Evolutionary conservation across 2,888 invertebrate genomes (phyloP).

Genomic region (Carabus problematicus): DNA sequence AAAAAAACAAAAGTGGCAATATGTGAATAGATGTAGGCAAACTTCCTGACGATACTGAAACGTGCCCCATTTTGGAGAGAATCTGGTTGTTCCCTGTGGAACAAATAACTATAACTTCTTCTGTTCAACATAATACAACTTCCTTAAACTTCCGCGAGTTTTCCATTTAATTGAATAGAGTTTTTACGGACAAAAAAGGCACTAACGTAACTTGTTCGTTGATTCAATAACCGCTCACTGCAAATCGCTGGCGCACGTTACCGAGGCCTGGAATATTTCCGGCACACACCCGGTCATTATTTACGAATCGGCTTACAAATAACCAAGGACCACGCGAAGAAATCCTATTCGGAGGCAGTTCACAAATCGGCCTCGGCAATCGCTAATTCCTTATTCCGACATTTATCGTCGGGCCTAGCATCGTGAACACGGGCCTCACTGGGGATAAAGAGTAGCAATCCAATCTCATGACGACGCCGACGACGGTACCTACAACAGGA

Average conservation of each 20-base stretch:
- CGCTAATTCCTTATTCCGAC: slow-evolving; percentile 20
- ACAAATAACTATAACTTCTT: no score
- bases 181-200: not conserved
- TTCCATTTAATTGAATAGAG: slow-evolving; percentile 14
- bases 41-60: no score
- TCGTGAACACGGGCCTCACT: not conserved
- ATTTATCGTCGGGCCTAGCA: not conserved
- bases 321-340: not conserved
- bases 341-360: slow-evolving; percentile 10
- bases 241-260: not conserved
- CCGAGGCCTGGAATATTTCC: not conserved
- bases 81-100: no score
- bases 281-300: not conserved
- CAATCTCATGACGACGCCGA: not conserved
- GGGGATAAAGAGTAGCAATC: slow-evolving; percentile 8
- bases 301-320: slow-evolving; percentile 6
- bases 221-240: slow-evolving; percentile 2
- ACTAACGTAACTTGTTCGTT: not conserved
- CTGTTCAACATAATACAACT: no score
- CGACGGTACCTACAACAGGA: not conserved
- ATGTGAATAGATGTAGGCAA: no score
- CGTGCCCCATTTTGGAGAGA: no score
- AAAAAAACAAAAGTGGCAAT: no score
- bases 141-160: not conserved
- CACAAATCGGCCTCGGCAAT: slow-evolving; percentile 15